Evolutionary conservation across 2,888 invertebrate species (phyloP).

Genomic region (Cotesia congregata): DNA sequence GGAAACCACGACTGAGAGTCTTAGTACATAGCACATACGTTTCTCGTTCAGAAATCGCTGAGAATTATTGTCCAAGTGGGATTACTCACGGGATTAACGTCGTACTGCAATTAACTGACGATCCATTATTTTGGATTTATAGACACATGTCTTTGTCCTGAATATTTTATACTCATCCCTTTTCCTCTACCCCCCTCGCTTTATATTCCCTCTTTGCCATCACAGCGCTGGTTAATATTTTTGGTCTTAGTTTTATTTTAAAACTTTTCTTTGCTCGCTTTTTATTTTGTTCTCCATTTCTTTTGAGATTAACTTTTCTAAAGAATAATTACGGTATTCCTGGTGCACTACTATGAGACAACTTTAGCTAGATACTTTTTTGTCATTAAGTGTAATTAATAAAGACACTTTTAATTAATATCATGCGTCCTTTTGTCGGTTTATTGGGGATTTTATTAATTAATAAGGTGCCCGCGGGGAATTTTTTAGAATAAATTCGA

Average conservation of each 20-base stretch:
- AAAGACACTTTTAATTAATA: background rate
- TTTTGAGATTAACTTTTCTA: conserved; percentile 3
- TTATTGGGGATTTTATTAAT: too few relatives aligned
- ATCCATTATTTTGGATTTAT: conserved; percentile 42
- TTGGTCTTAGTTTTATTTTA: background rate
- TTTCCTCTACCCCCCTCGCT: too few relatives aligned
- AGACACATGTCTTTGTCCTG: conserved; percentile 29
- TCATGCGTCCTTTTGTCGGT: background rate
- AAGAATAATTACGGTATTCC: background rate
- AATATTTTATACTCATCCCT: conserved; percentile 14
- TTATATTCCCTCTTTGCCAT: too few relatives aligned
- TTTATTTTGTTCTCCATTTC: background rate
- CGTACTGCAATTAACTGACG: conserved; percentile 41
- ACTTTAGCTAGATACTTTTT: background rate
- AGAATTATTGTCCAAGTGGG: conserved; percentile 43
- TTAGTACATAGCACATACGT: conserved; percentile 3
- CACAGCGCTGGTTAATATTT: background rate
- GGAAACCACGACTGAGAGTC: background rate
- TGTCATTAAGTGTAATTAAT: background rate
- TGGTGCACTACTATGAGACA: background rate
- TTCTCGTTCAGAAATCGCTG: conserved; percentile 32
- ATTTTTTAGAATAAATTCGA: too few relatives aligned
- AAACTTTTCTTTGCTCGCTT: background rate
- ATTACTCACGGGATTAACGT: conserved; percentile 45
- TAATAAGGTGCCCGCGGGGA: too few relatives aligned